A percentile compares a stretch with the other conserved stretches of the same genome.
phyloP scores from a whole-genome alignment of 2,888 invertebrate genomes.

The Apodemia zela region DNA sequence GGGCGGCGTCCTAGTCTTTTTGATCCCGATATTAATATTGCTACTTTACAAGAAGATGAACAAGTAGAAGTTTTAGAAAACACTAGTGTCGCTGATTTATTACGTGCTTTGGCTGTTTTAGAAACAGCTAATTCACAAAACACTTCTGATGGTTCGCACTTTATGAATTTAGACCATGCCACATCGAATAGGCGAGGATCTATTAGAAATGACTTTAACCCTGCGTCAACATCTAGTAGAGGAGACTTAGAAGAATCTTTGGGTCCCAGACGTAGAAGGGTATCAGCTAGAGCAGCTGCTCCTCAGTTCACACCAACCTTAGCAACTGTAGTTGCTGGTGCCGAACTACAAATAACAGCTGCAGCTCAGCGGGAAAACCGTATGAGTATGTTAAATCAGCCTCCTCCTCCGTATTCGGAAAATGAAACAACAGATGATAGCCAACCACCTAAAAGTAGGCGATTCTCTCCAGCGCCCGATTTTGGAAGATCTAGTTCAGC shows the following conservation, averaged over 20 bases:
- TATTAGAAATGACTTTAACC: constrained; percentile 53
- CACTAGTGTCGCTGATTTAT: constrained; percentile 90
- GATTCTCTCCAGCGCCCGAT: constrained; percentile 70
- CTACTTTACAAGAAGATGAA: constrained; percentile 59
- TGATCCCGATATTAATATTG: constrained; percentile 64
- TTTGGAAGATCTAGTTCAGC: constrained; percentile 53
- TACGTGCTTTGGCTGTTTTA: constrained; percentile 88
- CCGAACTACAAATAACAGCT: constrained; percentile 66
- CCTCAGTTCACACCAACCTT: constrained; percentile 70
- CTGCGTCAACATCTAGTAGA: constrained; percentile 45
- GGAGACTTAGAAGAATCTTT: constrained; percentile 49
- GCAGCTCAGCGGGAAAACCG: constrained; percentile 65
- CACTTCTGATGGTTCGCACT: constrained; percentile 24
- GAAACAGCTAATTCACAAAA: constrained; percentile 55
- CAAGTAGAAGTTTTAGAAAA: constrained; percentile 86
- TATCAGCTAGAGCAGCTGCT: constrained; percentile 64
- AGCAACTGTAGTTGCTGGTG: constrained; percentile 70
- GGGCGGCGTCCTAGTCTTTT: constrained; percentile 69
- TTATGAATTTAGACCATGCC: constrained; percentile 33
- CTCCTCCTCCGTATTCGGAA: constrained; percentile 70
- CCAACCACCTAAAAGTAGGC: constrained; percentile 53
- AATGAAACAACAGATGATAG: constrained; percentile 42
- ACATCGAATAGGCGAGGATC: constrained; percentile 54
- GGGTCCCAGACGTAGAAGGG: constrained; percentile 59
- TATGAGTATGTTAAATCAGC: constrained; percentile 66